Percentiles rank a stretch among this genome's conserved stretches.
phyloP scores from a whole-genome alignment of 2,113 vertebrate genomes.

The Toxotes chatareus region DNA sequence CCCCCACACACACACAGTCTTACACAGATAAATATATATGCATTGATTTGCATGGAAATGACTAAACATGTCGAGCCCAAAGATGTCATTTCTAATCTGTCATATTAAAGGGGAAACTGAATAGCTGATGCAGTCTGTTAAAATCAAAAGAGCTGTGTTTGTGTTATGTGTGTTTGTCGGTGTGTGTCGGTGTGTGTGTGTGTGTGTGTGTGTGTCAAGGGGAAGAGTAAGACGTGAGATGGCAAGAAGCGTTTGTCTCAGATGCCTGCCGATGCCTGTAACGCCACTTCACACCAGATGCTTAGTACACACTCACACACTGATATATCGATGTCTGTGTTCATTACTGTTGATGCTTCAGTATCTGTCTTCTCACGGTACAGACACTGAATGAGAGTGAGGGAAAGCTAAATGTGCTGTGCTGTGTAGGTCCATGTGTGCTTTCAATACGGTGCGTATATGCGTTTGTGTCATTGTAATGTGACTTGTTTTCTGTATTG shows the following conservation, averaged over 20 bases:
- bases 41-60: constrained; percentile 82
- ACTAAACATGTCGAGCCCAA: constrained; percentile 77
- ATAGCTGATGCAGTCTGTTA: constrained; percentile 80
- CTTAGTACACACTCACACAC: constrained; percentile 72
- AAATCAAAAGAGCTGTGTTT: constrained; percentile 69
- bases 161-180: constrained; percentile 35
- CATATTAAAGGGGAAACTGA: constrained; percentile 77
- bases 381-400: constrained; percentile 58
- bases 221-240: constrained; percentile 76
- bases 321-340: constrained; percentile 83
- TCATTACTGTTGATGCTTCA: constrained; percentile 81
- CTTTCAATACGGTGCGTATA: constrained; percentile 16
- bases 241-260: constrained; percentile 65
- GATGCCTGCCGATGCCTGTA: constrained; percentile 75
- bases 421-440: constrained; percentile 39
- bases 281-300: constrained; percentile 74
- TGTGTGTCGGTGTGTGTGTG: constrained; percentile 42
- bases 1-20: constrained; percentile 27
- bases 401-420: constrained; percentile 43
- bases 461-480: constrained; percentile 29
- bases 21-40: constrained; percentile 66
- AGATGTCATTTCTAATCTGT: constrained; percentile 86
- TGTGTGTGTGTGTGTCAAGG: constrained; percentile 48
- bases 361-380: constrained; percentile 59
- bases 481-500: constrained; percentile 14